Percentiles rank a stretch among this genome's conserved stretches.
These are phyloP conservation scores for Hyles lineata DNA, from an alignment of 2,888 invertebrate species.

Conservation along the genomic window DNA sequence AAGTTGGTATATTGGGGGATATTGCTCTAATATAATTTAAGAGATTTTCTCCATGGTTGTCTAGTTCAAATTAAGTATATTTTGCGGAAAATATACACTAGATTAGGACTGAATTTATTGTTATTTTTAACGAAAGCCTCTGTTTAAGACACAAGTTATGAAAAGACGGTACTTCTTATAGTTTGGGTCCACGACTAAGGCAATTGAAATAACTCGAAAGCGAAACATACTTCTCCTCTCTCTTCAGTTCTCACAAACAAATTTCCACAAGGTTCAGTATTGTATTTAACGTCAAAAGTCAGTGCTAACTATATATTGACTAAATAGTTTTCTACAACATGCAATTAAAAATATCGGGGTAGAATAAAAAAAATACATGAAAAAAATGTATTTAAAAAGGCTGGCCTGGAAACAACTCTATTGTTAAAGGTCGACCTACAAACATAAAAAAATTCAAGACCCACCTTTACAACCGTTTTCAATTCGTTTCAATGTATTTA, in stretches of 20 bases:
- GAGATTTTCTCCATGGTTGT: constrained; percentile 38
- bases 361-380: not conserved
- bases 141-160: no score
- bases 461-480: not conserved
- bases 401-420: no score
- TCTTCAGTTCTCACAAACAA: no score
- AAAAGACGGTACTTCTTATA: no score
- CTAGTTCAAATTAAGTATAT: constrained; percentile 39
- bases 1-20: constrained; percentile 61
- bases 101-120: not conserved
- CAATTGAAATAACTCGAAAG: no score
- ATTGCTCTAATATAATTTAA: constrained; percentile 56
- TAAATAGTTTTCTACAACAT: not conserved
- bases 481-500: not conserved
- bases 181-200: no score
- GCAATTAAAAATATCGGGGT: not conserved
- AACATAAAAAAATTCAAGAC: not conserved
- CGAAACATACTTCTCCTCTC: no score
- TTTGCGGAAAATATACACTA: not conserved
- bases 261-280: no score
- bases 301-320: not conserved
- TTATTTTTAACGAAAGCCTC: no score
- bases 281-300: no score
- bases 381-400: not conserved
- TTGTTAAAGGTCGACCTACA: no score